Conservation (phyloP, 2,888 invertebrate genomes). For the Heliconius aoede region DNA sequence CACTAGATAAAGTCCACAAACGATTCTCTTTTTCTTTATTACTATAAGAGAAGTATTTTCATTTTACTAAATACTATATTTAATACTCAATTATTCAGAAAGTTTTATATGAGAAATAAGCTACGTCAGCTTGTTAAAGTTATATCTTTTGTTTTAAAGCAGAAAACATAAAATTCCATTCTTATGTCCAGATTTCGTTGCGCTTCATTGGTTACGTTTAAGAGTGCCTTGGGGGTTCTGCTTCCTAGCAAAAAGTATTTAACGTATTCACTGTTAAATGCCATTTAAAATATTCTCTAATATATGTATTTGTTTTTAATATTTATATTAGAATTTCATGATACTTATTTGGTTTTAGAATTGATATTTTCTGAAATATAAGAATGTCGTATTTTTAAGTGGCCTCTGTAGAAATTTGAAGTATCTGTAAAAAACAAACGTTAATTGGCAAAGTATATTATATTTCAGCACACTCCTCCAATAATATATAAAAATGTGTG, state of each 20-base stretch:
- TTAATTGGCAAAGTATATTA: no score
- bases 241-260: neutral
- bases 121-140: conserved; percentile 11
- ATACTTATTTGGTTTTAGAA: no score
- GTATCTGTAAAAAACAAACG: no score
- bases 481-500: no score
- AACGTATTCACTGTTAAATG: neutral
- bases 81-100: neutral
- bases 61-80: neutral
- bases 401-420: no score
- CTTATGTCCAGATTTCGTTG: neutral
- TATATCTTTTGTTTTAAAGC: neutral
- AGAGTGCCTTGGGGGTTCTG: conserved; percentile 15
- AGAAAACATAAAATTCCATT: conserved; percentile 11
- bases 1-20: no score
- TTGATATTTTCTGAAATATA: neutral
- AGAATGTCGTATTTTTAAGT: neutral
- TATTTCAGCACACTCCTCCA: no score
- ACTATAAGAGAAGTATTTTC: neutral
- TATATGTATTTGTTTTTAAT: neutral
- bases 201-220: conserved; percentile 17
- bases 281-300: neutral
- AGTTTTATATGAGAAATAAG: conserved; percentile 2
- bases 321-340: neutral
- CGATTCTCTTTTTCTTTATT: no score